Base-by-base conservation (phyloP, 2,888 invertebrate species). In the Melinaea menophilus region DNA sequence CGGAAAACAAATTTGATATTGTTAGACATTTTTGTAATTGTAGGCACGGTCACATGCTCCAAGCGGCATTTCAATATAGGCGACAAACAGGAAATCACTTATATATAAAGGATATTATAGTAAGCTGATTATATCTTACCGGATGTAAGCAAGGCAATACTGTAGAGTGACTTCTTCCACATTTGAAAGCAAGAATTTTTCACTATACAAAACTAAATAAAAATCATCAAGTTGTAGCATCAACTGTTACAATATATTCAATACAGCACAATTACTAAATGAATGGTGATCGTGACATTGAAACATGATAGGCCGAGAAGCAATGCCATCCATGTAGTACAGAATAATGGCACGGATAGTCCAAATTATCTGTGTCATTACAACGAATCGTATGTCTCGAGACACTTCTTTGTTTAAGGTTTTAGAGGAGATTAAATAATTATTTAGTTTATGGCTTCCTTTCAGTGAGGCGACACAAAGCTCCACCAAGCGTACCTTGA, bases 101-200 rank as follows among this genome's bases (percentile, higher is more conserved):
- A 89, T 82, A 51, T 31, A 88, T 84, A 86, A 81, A 89, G 88
- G 88, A 86, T 86, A 88, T 88, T 86, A 88, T 80, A 90, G 86
- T 86, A 90, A 90, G 90, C 90, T 88, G 87, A 87, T 86, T 85
- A 83, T 88, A 87, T 90, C 90, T 90, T 90, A 90, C 90, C 90
- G 79, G 89, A 88, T 90, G 88, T 89, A 90, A 90, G 90, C 90
- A 90, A 90, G 88, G 86, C 89, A 89, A 84, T 89, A 89, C 89
- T 89, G 90, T 86, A 86, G 89, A 86, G 88, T 90, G 90, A 89
- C 90, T 86, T 89, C 90, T 89, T 90, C 90, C 89, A 89, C 88
- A 88, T 88, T 89, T 86, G 84, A 87, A 90, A 90, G 90, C 88
- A 86, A 89, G 85, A 82, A 89, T 87, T 84, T 89, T 84, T 89